Conservation (phyloP, 2,797 vertebrate species). For the Sebastes taczanowskii region DNA sequence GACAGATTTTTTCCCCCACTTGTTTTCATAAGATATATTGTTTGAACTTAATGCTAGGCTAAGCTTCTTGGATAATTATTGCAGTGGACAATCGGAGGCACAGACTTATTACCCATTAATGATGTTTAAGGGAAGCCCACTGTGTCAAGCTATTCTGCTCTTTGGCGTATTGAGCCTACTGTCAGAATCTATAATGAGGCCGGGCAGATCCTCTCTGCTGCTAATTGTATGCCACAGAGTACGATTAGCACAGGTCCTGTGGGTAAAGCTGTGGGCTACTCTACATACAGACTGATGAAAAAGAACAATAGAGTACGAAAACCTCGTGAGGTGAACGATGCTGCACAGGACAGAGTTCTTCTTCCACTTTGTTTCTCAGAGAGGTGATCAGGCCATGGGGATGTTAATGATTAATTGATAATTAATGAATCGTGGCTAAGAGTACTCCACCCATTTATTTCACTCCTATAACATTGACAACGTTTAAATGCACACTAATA, state of each 20-base stretch:
- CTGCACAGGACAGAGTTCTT: background rate
- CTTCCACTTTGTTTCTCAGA: background rate
- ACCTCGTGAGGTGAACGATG: background rate
- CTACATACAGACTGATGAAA: background rate
- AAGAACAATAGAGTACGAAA: background rate
- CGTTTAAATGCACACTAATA: too few species aligned
- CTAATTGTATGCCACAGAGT: constrained; percentile 11
- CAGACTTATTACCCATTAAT: background rate
- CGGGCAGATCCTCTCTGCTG: background rate
- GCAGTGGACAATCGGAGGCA: background rate
- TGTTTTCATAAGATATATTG: background rate
- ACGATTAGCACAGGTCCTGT: background rate
- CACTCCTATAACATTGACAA: too few species aligned
- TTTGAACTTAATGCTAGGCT: background rate
- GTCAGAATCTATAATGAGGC: constrained; percentile 3
- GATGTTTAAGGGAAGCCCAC: background rate
- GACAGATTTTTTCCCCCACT: background rate
- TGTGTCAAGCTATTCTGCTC: background rate
- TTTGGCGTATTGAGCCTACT: constrained; percentile 1
- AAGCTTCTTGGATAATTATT: background rate
- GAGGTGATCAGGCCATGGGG: background rate
- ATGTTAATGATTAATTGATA: background rate
- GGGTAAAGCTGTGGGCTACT: background rate
- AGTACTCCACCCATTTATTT: background rate
- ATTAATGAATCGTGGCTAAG: background rate